Base-by-base conservation (phyloP, 2,888 invertebrate genomes). In the Reticulitermes lucifugus region DNA sequence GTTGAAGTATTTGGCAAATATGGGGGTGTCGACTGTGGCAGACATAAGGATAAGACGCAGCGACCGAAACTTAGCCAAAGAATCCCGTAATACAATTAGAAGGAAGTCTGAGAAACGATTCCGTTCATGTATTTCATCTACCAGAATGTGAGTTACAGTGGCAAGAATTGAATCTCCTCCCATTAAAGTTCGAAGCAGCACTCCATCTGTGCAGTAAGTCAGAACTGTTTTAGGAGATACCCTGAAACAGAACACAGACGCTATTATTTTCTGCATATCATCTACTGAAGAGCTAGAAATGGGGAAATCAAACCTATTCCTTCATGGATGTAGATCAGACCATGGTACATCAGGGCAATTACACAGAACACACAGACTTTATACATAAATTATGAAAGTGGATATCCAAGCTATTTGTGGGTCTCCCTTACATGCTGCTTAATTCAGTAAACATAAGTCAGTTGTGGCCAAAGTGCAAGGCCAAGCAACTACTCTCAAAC, bases 51-150 rank as follows among this genome's bases (percentile, higher is more conserved):
- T 93, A 0, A 99, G 91, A 89, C 95, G 95, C 35, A 98, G 92
- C 86, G 96, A 93, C 87, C 94, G 94, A 89, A 94, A 94, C 80
- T 94, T 92, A 1, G 93, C 91, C 73, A 98, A 90, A 21, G 95
- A 94, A 89, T 97, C 96, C 71, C 96, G 93, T 83, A 99, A 91
- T 7, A 96, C 96, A 86, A 98, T 96, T 86, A 99, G 91, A 75
- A 99, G 93, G 91, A 99, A 98, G 91, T 99, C 99, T 82, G 97
- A 96, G 90, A 97, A 95, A 89, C 96, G 94, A 65, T 80, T 86
- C 0, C 99, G 93, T 90, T 99, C 99, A 91, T 99, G 99, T 51
- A 99, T 95, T 91, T 99, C 99, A 91, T 99, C 99, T 89, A 98
- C 94, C 83, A 97, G 94, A 75, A 97, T 92, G 90, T 99, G 99